phyloP scores from a whole-genome alignment of 2,797 vertebrate species.

The Poecile montanus region DNA sequence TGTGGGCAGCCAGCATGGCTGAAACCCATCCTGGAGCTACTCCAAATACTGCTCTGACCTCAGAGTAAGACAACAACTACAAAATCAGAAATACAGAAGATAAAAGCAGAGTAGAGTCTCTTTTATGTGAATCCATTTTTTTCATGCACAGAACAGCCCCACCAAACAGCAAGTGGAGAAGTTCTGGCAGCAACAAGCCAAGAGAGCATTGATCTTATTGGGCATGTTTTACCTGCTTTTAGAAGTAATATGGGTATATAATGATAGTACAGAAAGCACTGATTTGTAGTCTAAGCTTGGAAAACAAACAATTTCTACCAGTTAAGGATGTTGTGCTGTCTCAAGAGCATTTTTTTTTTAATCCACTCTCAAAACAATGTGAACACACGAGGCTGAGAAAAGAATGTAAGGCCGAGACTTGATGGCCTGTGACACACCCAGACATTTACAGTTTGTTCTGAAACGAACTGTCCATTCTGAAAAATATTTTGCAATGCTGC shows the following conservation, averaged over 20 bases:
- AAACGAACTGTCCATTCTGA: not conserved
- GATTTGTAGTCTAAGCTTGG: not conserved
- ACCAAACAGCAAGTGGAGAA: not conserved
- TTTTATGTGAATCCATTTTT: not conserved
- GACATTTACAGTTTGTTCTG: not conserved
- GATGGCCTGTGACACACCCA: not conserved
- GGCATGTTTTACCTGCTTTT: not conserved
- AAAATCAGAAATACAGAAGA: not conserved
- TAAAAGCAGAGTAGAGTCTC: not conserved
- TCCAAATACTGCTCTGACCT: not conserved
- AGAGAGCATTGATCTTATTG: not conserved
- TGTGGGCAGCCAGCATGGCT: not conserved
- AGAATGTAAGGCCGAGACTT: not conserved
- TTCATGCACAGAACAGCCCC: not conserved
- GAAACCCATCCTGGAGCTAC: not conserved
- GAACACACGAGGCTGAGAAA: fast-evolving
- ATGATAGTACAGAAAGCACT: not conserved
- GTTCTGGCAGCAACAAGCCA: not conserved
- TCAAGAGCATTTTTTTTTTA: not conserved
- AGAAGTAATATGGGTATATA: not conserved
- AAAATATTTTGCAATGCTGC: not conserved
- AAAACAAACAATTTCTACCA: not conserved
- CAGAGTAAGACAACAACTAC: not conserved
- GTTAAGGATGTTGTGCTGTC: not conserved
- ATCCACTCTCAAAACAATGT: not conserved